A percentile compares a stretch with the other conserved stretches of the same genome.
phyloP scores from a whole-genome alignment of 2,797 vertebrate genomes.

The Peromyscus eremicus region DNA sequence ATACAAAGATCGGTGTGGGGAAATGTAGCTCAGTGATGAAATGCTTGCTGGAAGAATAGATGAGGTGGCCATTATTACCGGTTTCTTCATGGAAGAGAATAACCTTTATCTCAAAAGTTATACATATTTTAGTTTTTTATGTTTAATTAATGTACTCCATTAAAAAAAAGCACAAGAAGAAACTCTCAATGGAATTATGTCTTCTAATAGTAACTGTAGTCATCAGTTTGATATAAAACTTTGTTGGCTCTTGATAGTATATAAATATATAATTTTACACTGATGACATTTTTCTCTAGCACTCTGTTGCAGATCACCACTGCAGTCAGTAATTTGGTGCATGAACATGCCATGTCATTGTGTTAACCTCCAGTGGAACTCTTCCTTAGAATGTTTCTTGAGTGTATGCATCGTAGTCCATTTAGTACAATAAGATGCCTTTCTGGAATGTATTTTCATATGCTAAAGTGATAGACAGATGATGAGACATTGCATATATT shows the following conservation, averaged over 20 bases:
- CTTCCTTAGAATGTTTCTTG: not conserved
- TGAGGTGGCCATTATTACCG: not conserved
- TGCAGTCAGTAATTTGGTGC: not conserved
- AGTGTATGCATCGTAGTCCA: not conserved
- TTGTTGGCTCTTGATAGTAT: not conserved
- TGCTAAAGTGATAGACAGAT: not conserved
- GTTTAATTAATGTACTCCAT: not conserved
- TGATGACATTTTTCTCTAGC: not conserved
- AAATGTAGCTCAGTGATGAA: not conserved
- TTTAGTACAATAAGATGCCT: not conserved
- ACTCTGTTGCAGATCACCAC: not conserved
- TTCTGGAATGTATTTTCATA: not conserved
- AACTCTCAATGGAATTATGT: not conserved
- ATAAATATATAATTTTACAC: not conserved
- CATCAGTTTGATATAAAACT: not conserved
- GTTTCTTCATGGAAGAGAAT: not conserved
- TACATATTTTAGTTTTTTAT: constrained; percentile 27
- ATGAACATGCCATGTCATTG: not conserved
- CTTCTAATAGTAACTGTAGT: not conserved
- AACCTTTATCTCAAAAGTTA: constrained; percentile 8
- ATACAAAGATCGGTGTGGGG: not conserved
- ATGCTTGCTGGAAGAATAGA: not conserved
- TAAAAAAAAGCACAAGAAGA: not conserved
- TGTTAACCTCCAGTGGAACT: not conserved
- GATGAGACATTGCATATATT: not conserved